phyloP scores from a whole-genome alignment of 2,888 invertebrate genomes.

The Hemithea aestivaria region DNA sequence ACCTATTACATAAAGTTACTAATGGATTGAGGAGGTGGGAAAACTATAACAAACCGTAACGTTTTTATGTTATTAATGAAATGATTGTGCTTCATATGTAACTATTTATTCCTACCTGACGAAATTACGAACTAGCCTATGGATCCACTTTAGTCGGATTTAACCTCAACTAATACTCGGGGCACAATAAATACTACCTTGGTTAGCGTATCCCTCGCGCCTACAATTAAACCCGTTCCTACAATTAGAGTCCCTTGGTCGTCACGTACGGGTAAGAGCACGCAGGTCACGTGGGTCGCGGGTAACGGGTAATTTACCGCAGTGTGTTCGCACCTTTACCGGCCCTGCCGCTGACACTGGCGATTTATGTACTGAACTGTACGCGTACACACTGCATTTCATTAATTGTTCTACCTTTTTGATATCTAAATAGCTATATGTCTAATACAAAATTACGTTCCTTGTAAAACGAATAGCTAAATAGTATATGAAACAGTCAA shows the following conservation, averaged over 20 bases:
- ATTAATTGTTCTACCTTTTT: no score
- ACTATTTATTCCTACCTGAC: not conserved
- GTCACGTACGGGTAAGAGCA: slow-evolving; percentile 40
- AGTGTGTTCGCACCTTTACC: slow-evolving; percentile 64
- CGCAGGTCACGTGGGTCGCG: slow-evolving; percentile 48
- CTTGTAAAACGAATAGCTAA: no score
- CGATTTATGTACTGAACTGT: slow-evolving; percentile 53
- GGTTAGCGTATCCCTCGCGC: not conserved
- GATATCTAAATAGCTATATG: no score
- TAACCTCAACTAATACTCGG: slow-evolving; percentile 9
- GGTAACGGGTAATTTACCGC: slow-evolving; percentile 40
- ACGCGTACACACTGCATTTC: no score
- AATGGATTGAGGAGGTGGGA: no score
- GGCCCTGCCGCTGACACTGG: slow-evolving; percentile 52
- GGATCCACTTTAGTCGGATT: not conserved
- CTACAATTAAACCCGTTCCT: slow-evolving; percentile 10
- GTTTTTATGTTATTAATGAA: no score
- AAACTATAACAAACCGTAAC: no score
- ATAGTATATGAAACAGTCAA: no score
- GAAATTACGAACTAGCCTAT: not conserved
- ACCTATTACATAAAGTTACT: no score
- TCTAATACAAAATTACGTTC: no score
- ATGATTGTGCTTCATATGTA: no score
- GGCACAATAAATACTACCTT: no score
- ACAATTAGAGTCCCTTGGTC: slow-evolving; percentile 38